These are phyloP conservation scores for Branchellion lobata DNA, from an alignment of 2,888 invertebrate species.

Conservation along the genomic window DNA sequence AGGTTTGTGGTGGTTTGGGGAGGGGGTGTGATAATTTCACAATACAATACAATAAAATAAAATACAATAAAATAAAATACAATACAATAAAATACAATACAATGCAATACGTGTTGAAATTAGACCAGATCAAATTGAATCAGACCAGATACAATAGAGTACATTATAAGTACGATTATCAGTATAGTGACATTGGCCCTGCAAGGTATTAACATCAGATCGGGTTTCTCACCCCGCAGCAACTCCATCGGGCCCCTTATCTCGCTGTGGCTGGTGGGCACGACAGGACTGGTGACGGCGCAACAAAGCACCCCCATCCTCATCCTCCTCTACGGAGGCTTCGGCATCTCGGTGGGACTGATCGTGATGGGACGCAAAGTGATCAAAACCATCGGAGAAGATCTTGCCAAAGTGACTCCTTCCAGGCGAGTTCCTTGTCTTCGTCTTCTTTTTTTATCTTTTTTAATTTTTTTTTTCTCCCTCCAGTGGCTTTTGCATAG, in stretches of 20 bases:
- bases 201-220: too few relatives aligned
- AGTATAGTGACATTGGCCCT: too few relatives aligned
- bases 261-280: conserved; percentile 72
- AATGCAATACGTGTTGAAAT: too few relatives aligned
- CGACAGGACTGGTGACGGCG: conserved; percentile 66
- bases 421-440: conserved; percentile 74
- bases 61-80: too few relatives aligned
- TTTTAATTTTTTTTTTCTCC: conserved; percentile 15
- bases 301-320: conserved; percentile 83
- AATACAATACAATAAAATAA: too few relatives aligned
- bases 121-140: too few relatives aligned
- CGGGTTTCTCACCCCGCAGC: conserved; percentile 68
- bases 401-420: conserved; percentile 94
- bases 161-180: too few relatives aligned
- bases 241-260: conserved; percentile 97
- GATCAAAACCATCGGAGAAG: conserved; percentile 93
- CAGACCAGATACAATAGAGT: too few relatives aligned
- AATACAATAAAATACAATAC: too few relatives aligned
- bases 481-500: conserved; percentile 81
- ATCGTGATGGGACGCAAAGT: conserved; percentile 96
- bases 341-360: conserved; percentile 90
- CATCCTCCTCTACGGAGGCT: conserved; percentile 88
- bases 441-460: background rate
- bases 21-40: too few relatives aligned
- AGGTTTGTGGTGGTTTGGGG: conserved; percentile 73